Evolutionary conservation across 2,888 invertebrate genomes (phyloP).

Genomic region (Anaspis maculata): DNA sequence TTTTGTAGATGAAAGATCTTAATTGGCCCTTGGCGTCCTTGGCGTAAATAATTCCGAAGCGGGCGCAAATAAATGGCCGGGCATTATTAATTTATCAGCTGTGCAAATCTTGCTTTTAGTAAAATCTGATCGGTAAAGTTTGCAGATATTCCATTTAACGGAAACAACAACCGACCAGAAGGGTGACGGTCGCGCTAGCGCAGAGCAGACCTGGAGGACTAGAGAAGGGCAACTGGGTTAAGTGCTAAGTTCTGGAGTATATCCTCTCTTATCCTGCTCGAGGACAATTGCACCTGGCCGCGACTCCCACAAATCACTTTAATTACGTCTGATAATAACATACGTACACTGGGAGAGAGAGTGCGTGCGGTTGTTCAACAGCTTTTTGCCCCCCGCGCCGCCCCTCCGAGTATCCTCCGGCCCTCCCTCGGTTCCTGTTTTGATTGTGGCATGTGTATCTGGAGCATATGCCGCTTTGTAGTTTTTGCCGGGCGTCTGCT

Average conservation of each 20-base stretch:
- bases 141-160: constrained; percentile 16
- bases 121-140: constrained; percentile 26
- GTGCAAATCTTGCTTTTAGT: constrained; percentile 19
- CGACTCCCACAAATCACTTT: constrained; percentile 33
- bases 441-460: too few species aligned
- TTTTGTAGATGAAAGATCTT: too few species aligned
- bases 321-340: constrained; percentile 32
- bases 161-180: constrained; percentile 14
- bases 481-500: too few species aligned
- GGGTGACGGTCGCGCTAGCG: constrained; percentile 3
- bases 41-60: constrained; percentile 9
- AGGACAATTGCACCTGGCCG: constrained; percentile 33
- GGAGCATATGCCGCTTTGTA: too few species aligned
- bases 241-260: constrained; percentile 21
- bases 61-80: constrained; percentile 13
- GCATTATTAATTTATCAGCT: constrained; percentile 25
- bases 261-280: constrained; percentile 24
- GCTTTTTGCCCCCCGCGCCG: constrained; percentile 8
- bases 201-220: constrained; percentile 4
- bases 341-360: constrained; percentile 14
- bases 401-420: too few species aligned
- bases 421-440: too few species aligned
- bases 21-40: constrained; percentile 9
- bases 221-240: constrained; percentile 16
- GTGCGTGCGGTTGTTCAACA: constrained; percentile 11